A percentile compares a stretch with the other conserved stretches of the same genome.
phyloP scores from a whole-genome alignment of 2,888 invertebrate genomes.

The Epinotia demarniana region DNA sequence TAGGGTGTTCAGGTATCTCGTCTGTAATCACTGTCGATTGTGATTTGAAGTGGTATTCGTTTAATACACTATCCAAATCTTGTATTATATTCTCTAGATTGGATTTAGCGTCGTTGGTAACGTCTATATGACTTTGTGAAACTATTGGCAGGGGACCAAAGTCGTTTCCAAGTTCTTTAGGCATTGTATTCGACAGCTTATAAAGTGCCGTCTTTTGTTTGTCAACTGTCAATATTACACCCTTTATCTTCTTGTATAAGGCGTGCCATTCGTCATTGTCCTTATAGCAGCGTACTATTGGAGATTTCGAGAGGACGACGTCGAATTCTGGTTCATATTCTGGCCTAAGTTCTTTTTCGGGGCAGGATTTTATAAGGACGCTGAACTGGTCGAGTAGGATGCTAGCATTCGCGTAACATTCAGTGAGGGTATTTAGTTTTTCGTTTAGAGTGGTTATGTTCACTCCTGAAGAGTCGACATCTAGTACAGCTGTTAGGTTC shows the following conservation, averaged over 20 bases:
- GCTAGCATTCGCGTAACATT: slow-evolving; percentile 78
- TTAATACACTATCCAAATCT: slow-evolving; percentile 62
- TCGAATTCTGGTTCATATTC: slow-evolving; percentile 72
- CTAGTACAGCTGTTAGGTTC: slow-evolving; percentile 67
- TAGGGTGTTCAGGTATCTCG: slow-evolving; percentile 63
- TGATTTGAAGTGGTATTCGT: slow-evolving; percentile 65
- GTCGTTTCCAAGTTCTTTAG: slow-evolving; percentile 63
- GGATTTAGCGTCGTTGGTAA: slow-evolving; percentile 61
- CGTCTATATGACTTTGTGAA: slow-evolving; percentile 72
- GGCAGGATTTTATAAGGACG: slow-evolving; percentile 85
- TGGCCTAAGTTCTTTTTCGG: slow-evolving; percentile 60
- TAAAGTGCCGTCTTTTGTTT: slow-evolving; percentile 72
- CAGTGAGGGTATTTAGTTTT: slow-evolving; percentile 72
- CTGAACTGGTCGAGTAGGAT: slow-evolving; percentile 88
- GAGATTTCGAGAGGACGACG: slow-evolving; percentile 66
- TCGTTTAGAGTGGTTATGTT: slow-evolving; percentile 67
- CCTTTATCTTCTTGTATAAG: slow-evolving; percentile 65
- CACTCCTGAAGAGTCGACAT: slow-evolving; percentile 59
- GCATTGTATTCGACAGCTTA: slow-evolving; percentile 63
- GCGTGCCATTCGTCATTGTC: slow-evolving; percentile 73
- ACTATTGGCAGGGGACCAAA: slow-evolving; percentile 53
- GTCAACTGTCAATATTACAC: slow-evolving; percentile 62
- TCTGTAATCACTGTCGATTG: slow-evolving; percentile 56
- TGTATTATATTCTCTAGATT: slow-evolving; percentile 62
- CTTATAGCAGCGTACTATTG: slow-evolving; percentile 70